Evolutionary conservation across 2,797 vertebrate genomes (phyloP), one percentile per base, ranked within the genome.

Genomic region (Sternotherus odoratus): DNA sequence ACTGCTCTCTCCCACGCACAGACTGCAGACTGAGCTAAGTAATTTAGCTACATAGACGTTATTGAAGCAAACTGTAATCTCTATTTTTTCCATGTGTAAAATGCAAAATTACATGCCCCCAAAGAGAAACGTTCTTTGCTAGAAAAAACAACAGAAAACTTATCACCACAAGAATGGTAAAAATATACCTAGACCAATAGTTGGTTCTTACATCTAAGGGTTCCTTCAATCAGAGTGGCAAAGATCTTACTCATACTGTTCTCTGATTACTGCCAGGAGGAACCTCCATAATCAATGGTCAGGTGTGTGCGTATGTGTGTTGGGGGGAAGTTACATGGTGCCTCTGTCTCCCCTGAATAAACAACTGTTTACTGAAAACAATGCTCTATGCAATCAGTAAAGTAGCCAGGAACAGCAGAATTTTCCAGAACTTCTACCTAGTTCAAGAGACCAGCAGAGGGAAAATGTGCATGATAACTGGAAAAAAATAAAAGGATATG

Each of bases 1-100:
- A 28, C 5, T 12, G 69, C 78, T 94, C 19, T 74, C 87, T 93
- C 94, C 95, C 93, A 87, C 93, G 90, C 91, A 50, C 92, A 95
- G 95, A 43, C 95, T 95, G 96, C 89, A 87, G 88, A 84, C 53
- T 9, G 79, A 92, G 88, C 11, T 19, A 54, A 43, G 60, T 84
- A 86, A 80, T 89, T 94, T 84, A 86, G 80, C 92, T 81, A 87
- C 88, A 75, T 1, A 87, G 63, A n/a, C 82, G 77, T 75, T 72
- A 78, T 0, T 92, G 85, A 89, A 88, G 88, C 57, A 92, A 91
- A 30, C 75, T 88, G 82, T 82, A 85, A 39, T 2, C 79, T 26
- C 82, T 87, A 33, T 15, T 92, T 79, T 77, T 78, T 39, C 6
- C 0, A 82, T 81, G 60, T 43, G 30, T 82, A 80, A 91, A 93